Base-by-base conservation (phyloP, 2,113 vertebrate genomes). In the Notothenia coriiceps region DNA sequence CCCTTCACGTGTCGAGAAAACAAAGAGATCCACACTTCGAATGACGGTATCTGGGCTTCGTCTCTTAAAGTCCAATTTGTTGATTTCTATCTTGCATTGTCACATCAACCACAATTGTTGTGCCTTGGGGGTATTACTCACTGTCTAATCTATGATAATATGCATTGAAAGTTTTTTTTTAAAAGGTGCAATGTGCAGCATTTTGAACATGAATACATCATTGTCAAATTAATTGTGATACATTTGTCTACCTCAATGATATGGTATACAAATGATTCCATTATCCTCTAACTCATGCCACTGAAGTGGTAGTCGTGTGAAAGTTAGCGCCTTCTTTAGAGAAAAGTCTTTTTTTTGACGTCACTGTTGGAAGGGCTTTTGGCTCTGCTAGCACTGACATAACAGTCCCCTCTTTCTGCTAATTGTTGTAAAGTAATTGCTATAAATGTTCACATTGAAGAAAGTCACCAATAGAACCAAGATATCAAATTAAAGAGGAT, bases 171-270 rank as follows among this genome's bases (percentile, higher is more conserved):
- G 25, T 0, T 35, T n/a, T 60, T 78, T 29, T 82, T 75, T 59
- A 75, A 89, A 89, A 90, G 82, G 74, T 89, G 85, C 85, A 62
- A 74, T 22, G 70, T 71, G 79, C 77, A 65, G 80, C 84, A n/a
- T 79, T 90, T 86, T 78, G 69, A 80, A 79, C 82, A 77, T 86
- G 83, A 82, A 89, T 91, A 14, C 55, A 75, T 90, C 89, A 86
- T 84, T 87, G 89, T 92, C 88, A 87, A 72, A 77, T 89, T 89
- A 90, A 91, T 87, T 90, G 83, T 91, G 89, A 89, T 90, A 49
- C 88, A 91, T 88, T 90, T 91, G 88, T 91, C 91, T 90, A 89
- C 87, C 60, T 71, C 77, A 67, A 59, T 69, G 22, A 77, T 82
- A 82, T 90, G 22, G 80, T 82, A 82, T 90, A 87, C 77, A 87